Base-by-base conservation (phyloP, 23 tunicate genomes). In the Phallusia fumigata region DNA sequence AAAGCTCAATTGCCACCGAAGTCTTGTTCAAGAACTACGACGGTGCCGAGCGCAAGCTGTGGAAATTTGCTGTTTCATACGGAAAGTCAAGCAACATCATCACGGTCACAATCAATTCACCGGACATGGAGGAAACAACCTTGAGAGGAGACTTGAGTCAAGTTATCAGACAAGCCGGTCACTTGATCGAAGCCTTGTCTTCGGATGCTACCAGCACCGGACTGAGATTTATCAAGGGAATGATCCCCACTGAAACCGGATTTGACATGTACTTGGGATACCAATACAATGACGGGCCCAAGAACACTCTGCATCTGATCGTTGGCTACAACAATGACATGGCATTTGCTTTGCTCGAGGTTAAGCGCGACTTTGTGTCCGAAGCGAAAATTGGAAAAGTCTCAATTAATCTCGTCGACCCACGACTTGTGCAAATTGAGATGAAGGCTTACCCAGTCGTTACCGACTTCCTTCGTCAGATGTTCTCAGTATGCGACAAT, bases 181-280 rank as follows among this genome's bases (percentile, higher is more conserved):
- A 64, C 47, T 3, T 82, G 65, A 35, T 87, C 30, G 30, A 44
- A 52, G 53, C 72, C 24, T 32, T 82, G 31, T 76, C 82, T 1
- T 73, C 82, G 15, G 91, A 87, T 21, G 82, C 82, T 10, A 76
- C 77, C 31, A 44, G 58, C 45, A 36, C 82, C 24, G 30, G 44
- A 32, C 19, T 87, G 40, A 36, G 44, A 28, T 81, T 87, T 31
- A 19, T 82, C n/a, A 81, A 81, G 28, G 91, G 91, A 76, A 76
- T 87, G 33, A 65, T 32, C 26, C 64, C 21, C 36, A 81, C 65
- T 12, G 80, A 3, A 1, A 16, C 33, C 35, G 91, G 91, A 12
- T 75, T 74, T 34, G 86, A 87, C 44, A 81, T 87, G 86, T 81
- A 87, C 82, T 33, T 87, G 16, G 91, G 91, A 26, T 87, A 52